phyloP scores from a whole-genome alignment of 2,113 vertebrate genomes.

The Myanophis thanlyinensis region DNA sequence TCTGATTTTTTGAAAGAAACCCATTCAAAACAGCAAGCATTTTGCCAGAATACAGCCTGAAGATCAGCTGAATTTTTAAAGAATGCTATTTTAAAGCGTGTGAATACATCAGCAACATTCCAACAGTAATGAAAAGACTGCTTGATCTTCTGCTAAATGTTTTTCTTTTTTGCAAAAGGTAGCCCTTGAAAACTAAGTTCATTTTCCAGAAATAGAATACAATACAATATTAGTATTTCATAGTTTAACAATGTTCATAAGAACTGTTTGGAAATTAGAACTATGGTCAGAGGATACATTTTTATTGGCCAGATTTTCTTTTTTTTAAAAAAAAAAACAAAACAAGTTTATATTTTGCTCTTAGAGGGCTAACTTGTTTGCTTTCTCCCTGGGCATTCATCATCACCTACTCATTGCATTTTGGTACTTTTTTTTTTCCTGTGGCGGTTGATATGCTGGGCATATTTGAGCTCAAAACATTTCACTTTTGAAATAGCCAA shows the following conservation, averaged over 20 bases:
- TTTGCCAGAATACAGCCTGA: neutral
- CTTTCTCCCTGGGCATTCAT: neutral
- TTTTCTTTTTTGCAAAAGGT: neutral
- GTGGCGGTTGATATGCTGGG: neutral
- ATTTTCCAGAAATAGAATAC: neutral
- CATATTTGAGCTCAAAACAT: neutral
- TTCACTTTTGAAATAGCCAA: neutral
- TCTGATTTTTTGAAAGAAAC: neutral
- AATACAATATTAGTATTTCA: neutral
- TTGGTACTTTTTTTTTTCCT: neutral
- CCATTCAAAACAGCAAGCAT: neutral
- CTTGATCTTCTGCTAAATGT: neutral
- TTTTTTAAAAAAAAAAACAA: too few species aligned
- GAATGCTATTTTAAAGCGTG: neutral
- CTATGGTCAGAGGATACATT: neutral
- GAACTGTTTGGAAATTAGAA: neutral
- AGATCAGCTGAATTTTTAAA: neutral
- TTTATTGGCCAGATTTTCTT: neutral
- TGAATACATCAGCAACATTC: neutral
- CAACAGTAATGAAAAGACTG: neutral
- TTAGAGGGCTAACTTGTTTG: neutral
- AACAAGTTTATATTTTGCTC: neutral
- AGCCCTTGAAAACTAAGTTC: neutral
- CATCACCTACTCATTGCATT: neutral
- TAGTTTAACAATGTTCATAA: neutral